Conservation (phyloP, 2,113 vertebrate species). For the Laticauda laticaudata region DNA sequence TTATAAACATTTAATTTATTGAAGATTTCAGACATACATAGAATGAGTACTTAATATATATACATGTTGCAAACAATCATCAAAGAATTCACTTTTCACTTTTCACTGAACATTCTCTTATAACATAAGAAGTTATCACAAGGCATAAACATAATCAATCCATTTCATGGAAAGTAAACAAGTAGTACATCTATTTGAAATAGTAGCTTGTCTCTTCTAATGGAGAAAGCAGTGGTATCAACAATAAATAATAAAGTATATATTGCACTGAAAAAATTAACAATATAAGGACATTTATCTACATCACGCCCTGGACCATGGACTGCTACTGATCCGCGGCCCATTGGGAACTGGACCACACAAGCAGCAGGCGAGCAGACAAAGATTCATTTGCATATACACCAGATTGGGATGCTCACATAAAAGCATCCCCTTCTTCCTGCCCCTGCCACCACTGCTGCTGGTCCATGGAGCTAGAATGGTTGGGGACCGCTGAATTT, state of each 20-base stretch:
- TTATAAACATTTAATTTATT: slow-evolving; percentile 63
- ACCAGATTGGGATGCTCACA: too few species aligned
- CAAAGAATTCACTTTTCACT: not conserved
- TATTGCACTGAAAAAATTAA: not conserved
- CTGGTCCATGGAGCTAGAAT: too few species aligned
- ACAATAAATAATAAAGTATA: not conserved
- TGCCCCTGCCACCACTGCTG: too few species aligned
- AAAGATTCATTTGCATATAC: too few species aligned
- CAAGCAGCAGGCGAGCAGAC: too few species aligned
- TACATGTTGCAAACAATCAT: not conserved
- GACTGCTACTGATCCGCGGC: too few species aligned
- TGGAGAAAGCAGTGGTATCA: not conserved
- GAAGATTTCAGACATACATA: slow-evolving; percentile 29
- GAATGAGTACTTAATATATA: slow-evolving; percentile 20
- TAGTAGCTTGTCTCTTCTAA: not conserved
- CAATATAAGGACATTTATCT: not conserved
- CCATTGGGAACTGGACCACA: too few species aligned
- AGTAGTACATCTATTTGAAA: not conserved
- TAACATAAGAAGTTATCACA: not conserved
- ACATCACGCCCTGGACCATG: not conserved
- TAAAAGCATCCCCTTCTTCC: too few species aligned
- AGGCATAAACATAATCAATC: not conserved
- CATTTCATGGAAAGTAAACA: not conserved
- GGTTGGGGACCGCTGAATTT: too few species aligned
- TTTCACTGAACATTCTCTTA: not conserved